Evolutionary conservation across 2,888 invertebrate species (phyloP), one percentile per base, ranked within the genome.

Genomic region (Cheilosia soror): DNA sequence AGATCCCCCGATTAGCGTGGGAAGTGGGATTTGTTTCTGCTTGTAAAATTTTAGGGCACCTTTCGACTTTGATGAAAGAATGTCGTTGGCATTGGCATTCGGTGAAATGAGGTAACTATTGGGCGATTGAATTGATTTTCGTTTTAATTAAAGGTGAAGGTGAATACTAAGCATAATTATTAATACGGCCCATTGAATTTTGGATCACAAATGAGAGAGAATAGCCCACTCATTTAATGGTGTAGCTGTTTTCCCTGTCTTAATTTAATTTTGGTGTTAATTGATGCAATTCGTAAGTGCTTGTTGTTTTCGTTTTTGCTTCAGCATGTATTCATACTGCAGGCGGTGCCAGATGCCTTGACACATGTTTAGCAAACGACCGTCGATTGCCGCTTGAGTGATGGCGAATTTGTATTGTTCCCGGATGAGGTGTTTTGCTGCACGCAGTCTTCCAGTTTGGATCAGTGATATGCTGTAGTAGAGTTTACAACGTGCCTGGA

Each of bases 401-500:
- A 90, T 92, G 0, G 93, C 93, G 86, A 93, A 92, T 49, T 89
- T 86, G 89, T 94, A 95, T 88, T 95, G 94, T 37, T 90, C 87
- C 33, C 93, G 91, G 37, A 96, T 94, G 68, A 97, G 94, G 55
- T 92, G 90, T 87, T 94, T 94, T 0, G 97, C 95, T 42, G 92
- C 89, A 86, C 93, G 94, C 4, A 97, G 93, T 53, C 94, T 92
- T 0, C 96, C 96, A 87, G 95, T 95, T 92, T 99, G 99, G 78
- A 98, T 96, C 29, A 97, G 93, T 88, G 98, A 98, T 73, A 98
- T 94, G 42, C 98, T 96, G 71, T 96, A 95, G 91, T 97, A 99
- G 0, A 99, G 93, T 88, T 95, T 95, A 91, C 99, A 98, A 75
- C 98, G 94, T 0, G 96, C 95, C 47, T 96, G 95, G 62, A 97